Conservation (phyloP, 2,888 invertebrate genomes). For the Ditula angustiorana region DNA sequence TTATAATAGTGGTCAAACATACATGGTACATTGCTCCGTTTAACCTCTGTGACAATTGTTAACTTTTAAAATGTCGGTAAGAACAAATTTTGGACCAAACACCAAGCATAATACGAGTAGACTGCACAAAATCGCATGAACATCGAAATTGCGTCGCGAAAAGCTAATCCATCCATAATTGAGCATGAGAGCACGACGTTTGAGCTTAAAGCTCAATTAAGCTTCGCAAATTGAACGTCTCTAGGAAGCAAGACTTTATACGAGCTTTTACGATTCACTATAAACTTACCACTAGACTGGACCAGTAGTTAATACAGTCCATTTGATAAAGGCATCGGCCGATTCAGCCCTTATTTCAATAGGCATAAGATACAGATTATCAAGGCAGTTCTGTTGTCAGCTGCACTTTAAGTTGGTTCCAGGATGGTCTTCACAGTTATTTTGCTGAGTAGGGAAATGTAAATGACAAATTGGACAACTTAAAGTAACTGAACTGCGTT, state of each 20-base stretch:
- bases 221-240: constrained; percentile 68
- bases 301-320: neutral
- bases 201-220: constrained; percentile 62
- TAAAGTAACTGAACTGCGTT: constrained; percentile 8
- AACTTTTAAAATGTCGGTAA: too few species aligned
- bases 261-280: constrained; percentile 59
- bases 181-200: constrained; percentile 57
- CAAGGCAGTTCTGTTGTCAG: neutral
- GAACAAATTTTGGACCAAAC: neutral
- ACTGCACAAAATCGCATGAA: constrained; percentile 1
- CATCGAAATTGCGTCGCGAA: constrained; percentile 23
- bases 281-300: constrained; percentile 51
- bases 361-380: neutral
- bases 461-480: constrained; percentile 19
- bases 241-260: constrained; percentile 64
- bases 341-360: neutral
- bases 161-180: constrained; percentile 61
- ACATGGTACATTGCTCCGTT: too few species aligned
- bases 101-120: neutral
- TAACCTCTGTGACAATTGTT: too few species aligned
- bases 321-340: neutral
- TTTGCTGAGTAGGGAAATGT: constrained; percentile 16
- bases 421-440: constrained; percentile 14
- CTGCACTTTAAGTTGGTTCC: neutral
- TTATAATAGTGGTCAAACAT: too few species aligned